Evolutionary conservation across 2,113 vertebrate species (phyloP).

Genomic region (Catharus bicknelli): DNA sequence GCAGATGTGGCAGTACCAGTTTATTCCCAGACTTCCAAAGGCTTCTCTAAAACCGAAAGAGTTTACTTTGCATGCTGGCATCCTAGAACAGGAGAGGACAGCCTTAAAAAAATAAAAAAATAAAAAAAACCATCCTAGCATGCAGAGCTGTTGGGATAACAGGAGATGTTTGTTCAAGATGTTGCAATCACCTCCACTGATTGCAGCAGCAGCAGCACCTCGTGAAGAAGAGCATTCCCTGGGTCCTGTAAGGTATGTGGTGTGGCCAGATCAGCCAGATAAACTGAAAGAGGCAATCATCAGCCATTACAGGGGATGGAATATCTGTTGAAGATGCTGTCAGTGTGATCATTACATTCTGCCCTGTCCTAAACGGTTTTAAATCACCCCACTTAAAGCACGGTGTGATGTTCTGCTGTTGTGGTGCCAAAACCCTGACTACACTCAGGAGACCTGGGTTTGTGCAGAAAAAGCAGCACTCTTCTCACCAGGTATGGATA

Average conservation of each 20-base stretch:
- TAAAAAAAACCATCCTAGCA: neutral
- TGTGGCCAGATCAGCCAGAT: neutral
- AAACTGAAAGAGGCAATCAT: neutral
- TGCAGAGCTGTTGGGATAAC: neutral
- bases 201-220: slow-evolving; percentile 5
- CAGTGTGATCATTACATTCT: neutral
- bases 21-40: neutral
- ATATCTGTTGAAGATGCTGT: neutral
- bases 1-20: neutral
- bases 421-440: neutral
- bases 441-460: neutral
- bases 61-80: neutral
- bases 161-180: slow-evolving; percentile 2
- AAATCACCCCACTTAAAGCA: neutral
- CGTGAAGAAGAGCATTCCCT: neutral
- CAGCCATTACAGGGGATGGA: neutral
- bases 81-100: neutral
- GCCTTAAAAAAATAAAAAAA: neutral
- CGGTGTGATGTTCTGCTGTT: neutral
- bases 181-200: neutral
- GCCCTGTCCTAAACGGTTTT: neutral
- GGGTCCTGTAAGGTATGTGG: neutral
- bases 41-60: neutral
- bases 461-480: neutral
- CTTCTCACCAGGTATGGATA: neutral